Conservation (phyloP, 2,888 invertebrate species). For the Epirrita christyi region DNA sequence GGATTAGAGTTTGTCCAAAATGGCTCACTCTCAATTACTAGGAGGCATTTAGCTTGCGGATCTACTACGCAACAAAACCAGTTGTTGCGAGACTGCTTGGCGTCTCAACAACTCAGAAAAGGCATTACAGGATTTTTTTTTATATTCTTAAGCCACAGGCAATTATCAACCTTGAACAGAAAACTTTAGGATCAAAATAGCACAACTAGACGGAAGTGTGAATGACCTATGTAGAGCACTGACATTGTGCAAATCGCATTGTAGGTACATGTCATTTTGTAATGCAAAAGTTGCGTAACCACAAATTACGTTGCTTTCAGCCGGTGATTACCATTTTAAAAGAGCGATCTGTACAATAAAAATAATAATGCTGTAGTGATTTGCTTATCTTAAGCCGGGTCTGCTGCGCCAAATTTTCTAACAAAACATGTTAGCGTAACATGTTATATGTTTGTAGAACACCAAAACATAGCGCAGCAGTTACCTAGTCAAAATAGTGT, state of each 20-base stretch:
- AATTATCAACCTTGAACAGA: constrained; percentile 18
- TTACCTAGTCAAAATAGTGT: no score
- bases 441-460: no score
- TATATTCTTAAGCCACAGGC: constrained; percentile 1
- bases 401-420: no score
- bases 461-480: no score
- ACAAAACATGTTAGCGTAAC: no score
- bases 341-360: constrained; percentile 17
- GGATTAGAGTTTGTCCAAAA: no score
- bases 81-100: constrained; percentile 37
- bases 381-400: no score
- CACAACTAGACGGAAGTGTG: constrained; percentile 20
- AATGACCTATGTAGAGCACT: constrained; percentile 33
- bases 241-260: constrained; percentile 34
- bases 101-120: constrained; percentile 29
- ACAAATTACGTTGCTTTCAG: constrained; percentile 31
- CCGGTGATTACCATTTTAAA: constrained; percentile 31
- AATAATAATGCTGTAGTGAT: constrained; percentile 9
- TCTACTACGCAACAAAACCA: constrained; percentile 15
- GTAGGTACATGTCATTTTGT: constrained; percentile 28
- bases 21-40: background rate
- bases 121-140: constrained; percentile 9
- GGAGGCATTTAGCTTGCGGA: background rate
- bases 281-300: constrained; percentile 32
- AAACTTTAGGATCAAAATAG: constrained; percentile 18